Evolutionary conservation across 2,888 invertebrate species (phyloP), one percentile per base, ranked within the genome.

Genomic region (Labia minor): DNA sequence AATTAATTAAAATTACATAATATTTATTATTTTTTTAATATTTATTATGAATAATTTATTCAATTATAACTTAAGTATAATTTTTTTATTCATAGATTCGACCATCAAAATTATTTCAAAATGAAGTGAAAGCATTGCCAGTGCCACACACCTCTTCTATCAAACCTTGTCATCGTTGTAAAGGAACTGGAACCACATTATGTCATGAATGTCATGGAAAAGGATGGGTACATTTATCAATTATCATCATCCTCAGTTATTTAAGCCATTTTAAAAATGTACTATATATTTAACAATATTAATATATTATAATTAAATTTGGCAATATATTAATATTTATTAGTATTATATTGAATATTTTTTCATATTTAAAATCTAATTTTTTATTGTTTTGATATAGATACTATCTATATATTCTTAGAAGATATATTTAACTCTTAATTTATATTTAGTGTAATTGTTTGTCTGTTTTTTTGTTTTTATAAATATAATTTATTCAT

Each of bases 141-240:
- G 80, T 82, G 10, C 81, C 81, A 1, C 80, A 81, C 71, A 82
- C 82, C 11, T 77, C 79, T 2, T 77, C 77, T 1, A 76, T 81
- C 11, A 78, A 78, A 73, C 76, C 76, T 8, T 78, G 78, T 70
- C 79, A 79, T 72, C 72, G 74, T 16, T 80, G 80, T 71, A 73
- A 74, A 65, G 79, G 77, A 8, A 73, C 74, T 4, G 79, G 79
- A 14, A 75, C 75, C 11, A 71, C 76, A 20, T 71, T 71, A 19
- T 77, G 77, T 70, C 71, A 73, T 8, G 74, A 76, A 65, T 81
- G 81, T 71, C 74, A 76, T 69, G 80, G 79, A 1, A 77, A 77
- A 69, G 82, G 81, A 65, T 78, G 76, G 74, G 77, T 78, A 69
- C 74, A 75, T 65, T 11, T 11, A 6, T 33, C 11, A 33, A 33